Evolutionary conservation across 2,797 vertebrate species (phyloP).

Genomic region (Oceanodroma leucorhoa): DNA sequence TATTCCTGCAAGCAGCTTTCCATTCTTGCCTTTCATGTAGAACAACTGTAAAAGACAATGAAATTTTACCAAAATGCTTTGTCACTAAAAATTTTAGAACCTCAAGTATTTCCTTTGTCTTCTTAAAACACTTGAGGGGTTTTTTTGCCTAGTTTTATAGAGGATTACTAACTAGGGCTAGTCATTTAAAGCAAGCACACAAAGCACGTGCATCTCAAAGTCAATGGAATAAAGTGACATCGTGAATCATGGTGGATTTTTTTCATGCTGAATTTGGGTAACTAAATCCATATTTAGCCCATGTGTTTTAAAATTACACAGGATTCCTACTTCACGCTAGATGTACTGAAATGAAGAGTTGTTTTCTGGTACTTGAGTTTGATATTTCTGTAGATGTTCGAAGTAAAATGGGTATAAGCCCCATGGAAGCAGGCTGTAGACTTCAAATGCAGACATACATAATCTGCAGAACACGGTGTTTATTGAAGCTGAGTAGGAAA

Average conservation of each 20-base stretch:
- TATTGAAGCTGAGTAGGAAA: neutral
- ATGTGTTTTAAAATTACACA: neutral
- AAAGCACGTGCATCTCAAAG: neutral
- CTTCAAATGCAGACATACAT: neutral
- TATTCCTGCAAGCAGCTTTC: neutral
- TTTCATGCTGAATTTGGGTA: neutral
- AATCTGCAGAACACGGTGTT: neutral
- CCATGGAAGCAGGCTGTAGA: neutral
- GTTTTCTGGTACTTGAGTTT: neutral
- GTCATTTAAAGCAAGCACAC: neutral
- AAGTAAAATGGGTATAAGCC: neutral
- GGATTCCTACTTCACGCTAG: neutral
- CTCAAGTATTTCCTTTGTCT: neutral
- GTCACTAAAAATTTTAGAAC: neutral
- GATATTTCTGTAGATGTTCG: neutral
- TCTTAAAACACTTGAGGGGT: neutral
- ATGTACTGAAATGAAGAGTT: neutral
- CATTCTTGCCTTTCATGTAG: neutral
- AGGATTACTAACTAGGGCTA: neutral
- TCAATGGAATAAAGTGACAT: neutral
- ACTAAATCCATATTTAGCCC: neutral
- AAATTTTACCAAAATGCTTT: neutral
- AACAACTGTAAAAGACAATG: neutral
- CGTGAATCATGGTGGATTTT: neutral
- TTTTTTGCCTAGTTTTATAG: neutral